phyloP scores from a whole-genome alignment of 2,797 vertebrate species.

The Centropyge bicolor region DNA sequence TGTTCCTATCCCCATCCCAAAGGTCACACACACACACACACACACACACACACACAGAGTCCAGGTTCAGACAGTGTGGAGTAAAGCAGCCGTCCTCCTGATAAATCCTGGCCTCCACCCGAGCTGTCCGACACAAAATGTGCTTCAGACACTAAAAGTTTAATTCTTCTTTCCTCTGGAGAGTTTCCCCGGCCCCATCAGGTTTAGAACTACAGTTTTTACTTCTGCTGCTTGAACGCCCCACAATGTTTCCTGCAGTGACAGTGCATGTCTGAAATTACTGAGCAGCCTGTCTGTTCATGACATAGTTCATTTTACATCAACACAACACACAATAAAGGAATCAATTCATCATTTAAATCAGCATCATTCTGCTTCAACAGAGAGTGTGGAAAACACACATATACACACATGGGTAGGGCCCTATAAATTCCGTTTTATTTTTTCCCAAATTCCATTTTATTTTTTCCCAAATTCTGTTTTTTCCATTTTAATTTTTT shows the following conservation, averaged over 20 bases:
- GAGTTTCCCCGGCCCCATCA: background rate
- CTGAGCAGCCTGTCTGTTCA: no score
- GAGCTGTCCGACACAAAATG: background rate
- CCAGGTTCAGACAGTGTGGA: background rate
- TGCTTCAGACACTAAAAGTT: background rate
- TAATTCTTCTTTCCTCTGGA: background rate
- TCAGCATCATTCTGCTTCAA: background rate
- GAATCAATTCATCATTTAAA: no score
- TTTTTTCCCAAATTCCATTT: no score
- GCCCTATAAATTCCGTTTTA: no score
- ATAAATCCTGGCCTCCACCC: background rate
- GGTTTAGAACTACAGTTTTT: background rate
- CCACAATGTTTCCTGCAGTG: background rate
- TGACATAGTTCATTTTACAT: background rate
- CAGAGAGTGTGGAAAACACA: background rate
- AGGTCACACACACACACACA: background rate
- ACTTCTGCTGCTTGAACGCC: background rate
- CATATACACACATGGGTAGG: no score
- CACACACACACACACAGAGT: no score
- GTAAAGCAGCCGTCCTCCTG: no score
- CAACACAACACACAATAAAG: background rate
- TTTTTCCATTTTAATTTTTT: no score
- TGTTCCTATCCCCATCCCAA: background rate
- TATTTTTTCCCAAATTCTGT: no score
- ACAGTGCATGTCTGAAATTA: background rate